Evolutionary conservation across 2,797 vertebrate genomes (phyloP).

Genomic region (Corythornis leucogaster): DNA sequence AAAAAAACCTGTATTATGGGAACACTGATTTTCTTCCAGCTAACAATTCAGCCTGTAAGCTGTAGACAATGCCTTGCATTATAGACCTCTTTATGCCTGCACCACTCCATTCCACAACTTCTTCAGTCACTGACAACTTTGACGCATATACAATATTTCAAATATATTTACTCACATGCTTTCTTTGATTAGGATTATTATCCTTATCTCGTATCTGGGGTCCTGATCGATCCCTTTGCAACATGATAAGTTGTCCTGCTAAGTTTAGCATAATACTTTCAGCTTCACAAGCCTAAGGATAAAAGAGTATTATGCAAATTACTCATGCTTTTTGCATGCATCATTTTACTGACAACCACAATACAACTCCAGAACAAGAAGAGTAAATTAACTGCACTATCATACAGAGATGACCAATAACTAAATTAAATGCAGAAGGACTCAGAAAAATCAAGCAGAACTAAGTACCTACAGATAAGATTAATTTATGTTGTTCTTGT

Average conservation of each 20-base stretch:
- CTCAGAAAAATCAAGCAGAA: background rate
- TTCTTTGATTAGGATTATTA: constrained; percentile 87
- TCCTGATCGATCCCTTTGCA: constrained; percentile 96
- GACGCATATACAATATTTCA: background rate
- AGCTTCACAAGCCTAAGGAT: constrained; percentile 89
- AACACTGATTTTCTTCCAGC: background rate
- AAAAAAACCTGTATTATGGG: background rate
- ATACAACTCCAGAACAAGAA: background rate
- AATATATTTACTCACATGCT: constrained; percentile 86
- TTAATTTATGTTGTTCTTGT: background rate
- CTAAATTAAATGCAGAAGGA: background rate
- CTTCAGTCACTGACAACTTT: background rate
- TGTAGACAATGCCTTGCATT: background rate
- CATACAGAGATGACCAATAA: background rate
- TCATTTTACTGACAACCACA: background rate
- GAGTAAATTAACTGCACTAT: background rate
- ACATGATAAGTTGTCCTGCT: constrained; percentile 97
- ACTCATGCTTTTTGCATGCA: background rate
- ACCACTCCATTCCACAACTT: background rate
- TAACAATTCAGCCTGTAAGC: background rate
- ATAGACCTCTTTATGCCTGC: background rate
- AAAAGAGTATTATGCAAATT: background rate
- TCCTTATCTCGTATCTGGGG: constrained; percentile 97
- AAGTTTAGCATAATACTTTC: constrained; percentile 99
- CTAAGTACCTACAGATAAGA: background rate